Evolutionary conservation across 2,888 invertebrate genomes (phyloP), one percentile per base, ranked within the genome.

Genomic region (Autographa pulchrina): DNA sequence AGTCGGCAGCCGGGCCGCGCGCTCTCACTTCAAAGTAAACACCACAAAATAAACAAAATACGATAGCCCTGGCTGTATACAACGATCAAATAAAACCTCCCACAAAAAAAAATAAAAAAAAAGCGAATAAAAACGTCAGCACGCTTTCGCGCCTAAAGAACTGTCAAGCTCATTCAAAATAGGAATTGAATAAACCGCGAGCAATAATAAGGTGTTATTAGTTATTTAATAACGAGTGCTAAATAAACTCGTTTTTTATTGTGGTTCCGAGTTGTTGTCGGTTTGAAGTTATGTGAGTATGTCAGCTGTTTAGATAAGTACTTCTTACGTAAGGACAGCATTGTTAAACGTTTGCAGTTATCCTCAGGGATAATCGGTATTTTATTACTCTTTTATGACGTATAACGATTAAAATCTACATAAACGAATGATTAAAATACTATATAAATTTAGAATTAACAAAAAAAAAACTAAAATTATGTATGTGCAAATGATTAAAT

Each of bases 1-100:
- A 96, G 95, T 95, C 81, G 84, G 89, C 94, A 93, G 94, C 95
- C 92, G 92, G 95, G 95, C 92, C 87, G 90, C 95, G 93, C 95
- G 95, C 92, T 89, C 91, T 86, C 83, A 87, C 78, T 85, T 88
- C 77, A 83, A 91, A 87, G 90, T 92, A 93, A 94, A 93, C 93
- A 94, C 87, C 85, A 84, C 83, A 86, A 90, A 87, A 88, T 89
- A 92, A 94, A 92, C 93, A 93, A 92, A 91, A 90, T 91, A 92
- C 94, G 92, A 92, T 76, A 88, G 91, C 92, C 94, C 94, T 91
- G 94, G 94, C 95, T 93, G 92, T 89, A 89, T 86, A 87, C 88
- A 88, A 83, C 84, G 86, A 77, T 86, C 62, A 83, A 76, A 75
- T 74, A 81, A 83, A 81, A 81, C 83, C 70, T 73, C 85, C 72